These are phyloP conservation scores for Machimus atricapillus DNA, from an alignment of 2,888 invertebrate species.

Conservation along the genomic window DNA sequence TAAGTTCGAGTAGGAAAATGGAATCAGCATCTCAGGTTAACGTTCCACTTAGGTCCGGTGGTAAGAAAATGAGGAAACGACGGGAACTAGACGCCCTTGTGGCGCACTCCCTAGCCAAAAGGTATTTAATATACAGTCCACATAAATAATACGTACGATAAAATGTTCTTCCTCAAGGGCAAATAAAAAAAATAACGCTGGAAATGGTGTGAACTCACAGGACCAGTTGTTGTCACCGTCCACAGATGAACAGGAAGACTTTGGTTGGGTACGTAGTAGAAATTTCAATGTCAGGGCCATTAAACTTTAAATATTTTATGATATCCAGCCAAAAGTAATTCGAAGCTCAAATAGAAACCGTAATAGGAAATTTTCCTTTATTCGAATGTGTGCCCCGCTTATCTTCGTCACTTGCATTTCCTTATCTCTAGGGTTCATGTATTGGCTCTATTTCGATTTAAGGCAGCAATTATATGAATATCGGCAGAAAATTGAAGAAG, in stretches of 20 bases:
- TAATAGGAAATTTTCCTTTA: conserved; percentile 55
- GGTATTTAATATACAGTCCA: conserved; percentile 50
- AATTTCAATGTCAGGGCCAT: background rate
- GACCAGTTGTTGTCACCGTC: conserved; percentile 72
- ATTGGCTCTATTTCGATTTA: conserved; percentile 61
- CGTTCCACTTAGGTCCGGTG: conserved; percentile 67
- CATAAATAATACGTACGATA: background rate
- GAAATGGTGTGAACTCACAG: conserved; percentile 64
- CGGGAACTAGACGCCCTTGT: conserved; percentile 78
- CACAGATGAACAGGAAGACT: conserved; percentile 68
- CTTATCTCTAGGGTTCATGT: conserved; percentile 57
- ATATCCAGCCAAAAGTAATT: conserved; percentile 50
- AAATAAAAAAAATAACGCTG: conserved; percentile 44
- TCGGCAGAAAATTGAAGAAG: conserved; percentile 61
- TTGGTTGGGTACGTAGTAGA: conserved; percentile 56
- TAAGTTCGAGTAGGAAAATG: conserved; percentile 54
- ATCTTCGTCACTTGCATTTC: conserved; percentile 55
- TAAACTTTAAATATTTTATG: background rate
- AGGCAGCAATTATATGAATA: conserved; percentile 59
- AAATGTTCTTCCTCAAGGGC: conserved; percentile 39
- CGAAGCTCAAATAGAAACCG: conserved; percentile 54
- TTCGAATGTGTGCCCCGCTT: conserved; percentile 57
- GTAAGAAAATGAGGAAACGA: conserved; percentile 79
- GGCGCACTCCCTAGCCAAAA: conserved; percentile 63
- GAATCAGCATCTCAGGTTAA: conserved; percentile 71